Evolutionary conservation across 92 coral and sea anemone genomes (phyloP).

Genomic region (Nematostella vectensis): DNA sequence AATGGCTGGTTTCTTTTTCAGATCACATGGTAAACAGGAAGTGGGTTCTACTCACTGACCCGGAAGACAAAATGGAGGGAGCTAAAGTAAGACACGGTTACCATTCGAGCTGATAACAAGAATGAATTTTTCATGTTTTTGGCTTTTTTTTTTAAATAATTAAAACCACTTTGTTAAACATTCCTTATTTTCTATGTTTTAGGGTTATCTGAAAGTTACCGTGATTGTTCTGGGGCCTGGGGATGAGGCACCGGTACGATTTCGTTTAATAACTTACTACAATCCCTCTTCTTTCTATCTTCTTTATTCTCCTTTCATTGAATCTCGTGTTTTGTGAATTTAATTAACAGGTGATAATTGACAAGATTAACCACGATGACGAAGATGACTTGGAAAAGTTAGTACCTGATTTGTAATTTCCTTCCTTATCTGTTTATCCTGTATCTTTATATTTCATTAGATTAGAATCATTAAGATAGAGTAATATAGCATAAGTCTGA

Average conservation of each 20-base stretch:
- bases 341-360: slow-evolving; percentile 36
- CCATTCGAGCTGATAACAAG: no score
- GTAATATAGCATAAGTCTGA: no score
- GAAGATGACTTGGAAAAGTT: slow-evolving; percentile 84
- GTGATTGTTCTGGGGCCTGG: slow-evolving; percentile 93
- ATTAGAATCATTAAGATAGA: no score
- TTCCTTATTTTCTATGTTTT: no score
- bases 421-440: neutral
- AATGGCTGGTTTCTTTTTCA: no score
- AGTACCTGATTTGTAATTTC: slow-evolving; percentile 12
- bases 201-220: slow-evolving; percentile 89
- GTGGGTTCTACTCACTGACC: slow-evolving; percentile 88
- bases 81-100: slow-evolving; percentile 44
- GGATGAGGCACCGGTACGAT: slow-evolving; percentile 91
- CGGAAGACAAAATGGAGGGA: slow-evolving; percentile 80
- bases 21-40: slow-evolving; percentile 72
- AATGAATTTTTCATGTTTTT: no score
- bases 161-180: no score
- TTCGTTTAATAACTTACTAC: no score
- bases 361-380: slow-evolving; percentile 50
- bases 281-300: neutral
- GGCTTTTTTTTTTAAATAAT: no score
- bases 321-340: neutral
- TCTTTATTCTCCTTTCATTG: neutral
- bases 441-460: no score